phyloP scores from a whole-genome alignment of 2,797 vertebrate species.

The Lagodon rhomboides region DNA sequence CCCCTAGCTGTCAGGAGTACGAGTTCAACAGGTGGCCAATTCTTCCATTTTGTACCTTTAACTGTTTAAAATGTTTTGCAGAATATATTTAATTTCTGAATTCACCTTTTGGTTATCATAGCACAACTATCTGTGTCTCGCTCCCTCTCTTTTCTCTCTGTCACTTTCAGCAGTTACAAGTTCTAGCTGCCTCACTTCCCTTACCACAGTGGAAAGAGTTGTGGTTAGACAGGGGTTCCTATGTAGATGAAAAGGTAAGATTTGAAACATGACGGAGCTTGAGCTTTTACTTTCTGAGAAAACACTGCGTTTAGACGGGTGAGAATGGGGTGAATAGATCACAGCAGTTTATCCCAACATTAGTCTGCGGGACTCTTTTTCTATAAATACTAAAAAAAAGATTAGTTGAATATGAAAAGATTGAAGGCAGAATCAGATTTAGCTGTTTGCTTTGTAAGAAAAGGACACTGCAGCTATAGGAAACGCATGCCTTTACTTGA shows the following conservation, averaged over 20 bases:
- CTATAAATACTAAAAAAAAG: not conserved
- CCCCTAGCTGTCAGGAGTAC: too few species aligned
- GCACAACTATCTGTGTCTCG: not conserved
- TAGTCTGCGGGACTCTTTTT: constrained; percentile 1
- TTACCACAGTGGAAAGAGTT: constrained; percentile 87
- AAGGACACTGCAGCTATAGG: not conserved
- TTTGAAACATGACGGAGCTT: constrained; percentile 66
- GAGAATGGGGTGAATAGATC: constrained; percentile 26
- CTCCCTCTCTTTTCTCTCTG: constrained; percentile 14
- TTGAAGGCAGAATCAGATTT: not conserved
- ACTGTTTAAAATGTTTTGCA: not conserved
- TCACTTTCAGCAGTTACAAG: constrained; percentile 33
- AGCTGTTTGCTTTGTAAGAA: not conserved
- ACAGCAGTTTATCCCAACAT: not conserved
- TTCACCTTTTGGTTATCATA: not conserved
- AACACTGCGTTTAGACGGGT: constrained; percentile 6
- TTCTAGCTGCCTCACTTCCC: constrained; percentile 71
- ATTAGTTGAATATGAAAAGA: not conserved
- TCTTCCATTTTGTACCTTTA: not conserved
- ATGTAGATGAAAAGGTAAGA: constrained; percentile 75
- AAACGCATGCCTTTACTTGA: constrained; percentile 9
- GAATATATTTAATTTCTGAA: not conserved
- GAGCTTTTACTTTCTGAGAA: constrained; percentile 16
- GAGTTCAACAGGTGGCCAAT: too few species aligned
- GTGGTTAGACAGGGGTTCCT: constrained; percentile 85